Conservation (phyloP, 1,140 invertebrate species). For the Nasonia giraulti region DNA sequence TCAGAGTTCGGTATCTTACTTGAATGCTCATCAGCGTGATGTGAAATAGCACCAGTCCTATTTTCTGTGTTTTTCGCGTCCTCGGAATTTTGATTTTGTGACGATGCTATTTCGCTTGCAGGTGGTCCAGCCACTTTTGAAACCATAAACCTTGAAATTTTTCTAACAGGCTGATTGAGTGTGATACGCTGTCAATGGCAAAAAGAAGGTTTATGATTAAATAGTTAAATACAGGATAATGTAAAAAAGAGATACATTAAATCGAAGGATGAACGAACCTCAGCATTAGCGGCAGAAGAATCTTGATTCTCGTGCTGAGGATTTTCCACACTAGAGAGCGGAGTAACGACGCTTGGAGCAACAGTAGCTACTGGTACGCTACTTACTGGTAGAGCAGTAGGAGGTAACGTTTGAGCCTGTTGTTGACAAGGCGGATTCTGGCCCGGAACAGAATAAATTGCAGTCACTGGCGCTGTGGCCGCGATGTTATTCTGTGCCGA, state of each 20-base stretch:
- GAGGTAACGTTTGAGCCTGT: conserved; percentile 53
- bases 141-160: conserved; percentile 75
- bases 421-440: conserved; percentile 55
- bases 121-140: conserved; percentile 73
- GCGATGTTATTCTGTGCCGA: conserved; percentile 59
- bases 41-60: conserved; percentile 43
- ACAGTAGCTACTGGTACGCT: conserved; percentile 62
- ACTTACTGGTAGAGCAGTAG: conserved; percentile 59
- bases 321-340: conserved; percentile 62
- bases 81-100: conserved; percentile 45
- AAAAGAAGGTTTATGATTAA: conserved; percentile 5
- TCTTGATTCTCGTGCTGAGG: conserved; percentile 65
- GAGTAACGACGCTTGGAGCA: conserved; percentile 60
- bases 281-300: conserved; percentile 47
- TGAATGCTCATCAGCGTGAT: conserved; percentile 62
- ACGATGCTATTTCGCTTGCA: conserved; percentile 50
- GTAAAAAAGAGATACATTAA: conserved; percentile 23
- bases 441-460: conserved; percentile 49
- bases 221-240: background rate
- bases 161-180: conserved; percentile 65
- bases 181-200: conserved; percentile 28
- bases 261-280: conserved; percentile 55
- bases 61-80: conserved; percentile 37
- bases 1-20: conserved; percentile 52
- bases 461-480: conserved; percentile 62